Conservation (phyloP, 2,888 invertebrate genomes). For the Acronicta psi region DNA sequence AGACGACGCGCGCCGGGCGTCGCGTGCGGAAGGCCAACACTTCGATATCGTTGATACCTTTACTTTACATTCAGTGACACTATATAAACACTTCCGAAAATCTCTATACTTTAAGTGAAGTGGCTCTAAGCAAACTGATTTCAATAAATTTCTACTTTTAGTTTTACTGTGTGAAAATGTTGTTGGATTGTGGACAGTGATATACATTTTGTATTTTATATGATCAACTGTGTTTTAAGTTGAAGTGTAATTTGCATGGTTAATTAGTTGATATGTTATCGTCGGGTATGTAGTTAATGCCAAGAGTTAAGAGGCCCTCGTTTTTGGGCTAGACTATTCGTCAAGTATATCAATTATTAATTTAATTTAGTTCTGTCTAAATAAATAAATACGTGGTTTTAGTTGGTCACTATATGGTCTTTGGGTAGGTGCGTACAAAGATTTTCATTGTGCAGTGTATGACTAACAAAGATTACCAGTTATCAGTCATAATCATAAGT, state of each 20-base stretch:
- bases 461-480: conserved; percentile 32
- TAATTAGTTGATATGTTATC: conserved; percentile 70
- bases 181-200: conserved; percentile 40
- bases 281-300: conserved; percentile 75
- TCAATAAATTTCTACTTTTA: conserved; percentile 7
- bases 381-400: too few relatives aligned
- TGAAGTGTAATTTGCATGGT: conserved; percentile 70
- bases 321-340: conserved; percentile 2
- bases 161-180: conserved; percentile 16
- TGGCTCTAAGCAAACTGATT: conserved; percentile 18
- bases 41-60: conserved; percentile 45
- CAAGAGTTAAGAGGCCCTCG: conserved; percentile 62
- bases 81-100: conserved; percentile 35
- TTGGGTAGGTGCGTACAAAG: conserved; percentile 14
- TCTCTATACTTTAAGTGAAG: conserved; percentile 31
- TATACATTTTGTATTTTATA: conserved; percentile 43
- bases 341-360: not conserved
- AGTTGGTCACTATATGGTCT: conserved; percentile 1
- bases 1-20: conserved; percentile 78
- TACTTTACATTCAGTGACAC: conserved; percentile 48
- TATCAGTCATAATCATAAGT: conserved; percentile 17
- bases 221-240: conserved; percentile 61
- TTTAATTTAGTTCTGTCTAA: not conserved
- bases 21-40: conserved; percentile 75
- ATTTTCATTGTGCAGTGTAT: conserved; percentile 15